phyloP scores from a whole-genome alignment of 2,888 invertebrate species.

The Teleiodes luculella region DNA sequence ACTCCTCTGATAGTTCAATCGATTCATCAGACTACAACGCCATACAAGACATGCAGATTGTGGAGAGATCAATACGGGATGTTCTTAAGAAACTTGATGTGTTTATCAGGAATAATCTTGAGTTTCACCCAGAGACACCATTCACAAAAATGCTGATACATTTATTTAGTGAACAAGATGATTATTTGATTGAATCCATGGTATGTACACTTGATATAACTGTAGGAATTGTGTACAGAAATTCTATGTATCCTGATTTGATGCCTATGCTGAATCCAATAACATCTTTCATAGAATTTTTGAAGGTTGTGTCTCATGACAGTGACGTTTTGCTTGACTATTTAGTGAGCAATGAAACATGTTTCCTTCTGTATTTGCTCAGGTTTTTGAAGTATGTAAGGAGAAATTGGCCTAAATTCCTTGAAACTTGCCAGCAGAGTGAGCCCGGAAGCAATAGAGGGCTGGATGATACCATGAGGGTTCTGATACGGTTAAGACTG shows the following conservation, averaged over 20 bases:
- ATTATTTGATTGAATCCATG: slow-evolving; percentile 94
- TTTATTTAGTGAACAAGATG: slow-evolving; percentile 93
- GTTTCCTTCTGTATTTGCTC: slow-evolving; percentile 90
- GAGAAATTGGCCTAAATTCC: slow-evolving; percentile 90
- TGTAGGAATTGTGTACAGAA: slow-evolving; percentile 89
- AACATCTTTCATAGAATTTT: slow-evolving; percentile 91
- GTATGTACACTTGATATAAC: slow-evolving; percentile 93
- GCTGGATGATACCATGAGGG: slow-evolving; percentile 90
- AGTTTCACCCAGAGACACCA: slow-evolving; percentile 92
- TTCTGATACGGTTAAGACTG: slow-evolving; percentile 86
- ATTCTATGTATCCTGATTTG: slow-evolving; percentile 88
- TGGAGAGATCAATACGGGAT: slow-evolving; percentile 90
- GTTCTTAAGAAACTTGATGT: slow-evolving; percentile 89
- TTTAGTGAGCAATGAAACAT: slow-evolving; percentile 93
- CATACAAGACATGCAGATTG: slow-evolving; percentile 92
- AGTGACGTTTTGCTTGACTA: slow-evolving; percentile 89
- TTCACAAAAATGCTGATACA: slow-evolving; percentile 93
- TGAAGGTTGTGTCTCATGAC: slow-evolving; percentile 89
- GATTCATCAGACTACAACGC: slow-evolving; percentile 92
- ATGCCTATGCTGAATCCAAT: slow-evolving; percentile 91
- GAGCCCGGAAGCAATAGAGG: slow-evolving; percentile 76
- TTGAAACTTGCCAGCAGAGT: slow-evolving; percentile 84
- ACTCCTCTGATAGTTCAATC: slow-evolving; percentile 90
- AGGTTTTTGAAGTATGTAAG: slow-evolving; percentile 90
- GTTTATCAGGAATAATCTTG: slow-evolving; percentile 88